phyloP scores from a whole-genome alignment of 1,140 invertebrate genomes.

The Phocides pigmalion region DNA sequence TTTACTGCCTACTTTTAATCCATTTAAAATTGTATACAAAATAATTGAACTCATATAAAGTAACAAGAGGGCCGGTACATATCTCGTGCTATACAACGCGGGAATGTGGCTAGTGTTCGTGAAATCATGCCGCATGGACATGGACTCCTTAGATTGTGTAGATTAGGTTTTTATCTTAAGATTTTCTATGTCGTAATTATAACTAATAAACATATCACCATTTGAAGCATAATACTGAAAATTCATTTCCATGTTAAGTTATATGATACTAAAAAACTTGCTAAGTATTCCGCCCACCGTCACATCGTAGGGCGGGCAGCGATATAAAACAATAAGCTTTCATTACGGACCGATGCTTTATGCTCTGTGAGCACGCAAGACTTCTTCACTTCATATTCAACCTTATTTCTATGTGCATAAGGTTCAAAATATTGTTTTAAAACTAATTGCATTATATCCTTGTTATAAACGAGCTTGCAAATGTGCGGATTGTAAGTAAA shows the following conservation, averaged over 20 bases:
- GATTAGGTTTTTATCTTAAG: too few relatives aligned
- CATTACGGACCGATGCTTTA: conserved; percentile 69
- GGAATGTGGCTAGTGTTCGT: too few relatives aligned
- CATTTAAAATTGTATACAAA: too few relatives aligned
- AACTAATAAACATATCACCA: neutral
- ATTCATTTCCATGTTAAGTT: neutral
- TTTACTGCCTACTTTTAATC: too few relatives aligned
- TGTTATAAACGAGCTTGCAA: conserved; percentile 51
- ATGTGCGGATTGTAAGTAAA: conserved; percentile 54
- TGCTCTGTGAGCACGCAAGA: conserved; percentile 63
- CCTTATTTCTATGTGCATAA: conserved; percentile 23
- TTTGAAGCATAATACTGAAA: too few relatives aligned
- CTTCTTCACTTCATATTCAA: conserved; percentile 30
- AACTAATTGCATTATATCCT: conserved; percentile 13
- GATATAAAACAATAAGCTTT: conserved; percentile 80
- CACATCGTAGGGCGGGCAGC: conserved; percentile 69
- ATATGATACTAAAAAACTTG: conserved; percentile 5
- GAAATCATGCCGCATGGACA: too few relatives aligned
- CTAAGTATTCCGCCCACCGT: conserved; percentile 70
- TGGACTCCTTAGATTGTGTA: too few relatives aligned
- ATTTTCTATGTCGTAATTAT: too few relatives aligned
- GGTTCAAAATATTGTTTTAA: conserved; percentile 6
- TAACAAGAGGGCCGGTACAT: too few relatives aligned
- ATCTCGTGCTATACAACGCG: too few relatives aligned
- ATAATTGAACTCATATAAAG: too few relatives aligned